These are phyloP conservation scores for Aix galericulata DNA, from an alignment of 2,113 vertebrate genomes.

Conservation along the genomic window DNA sequence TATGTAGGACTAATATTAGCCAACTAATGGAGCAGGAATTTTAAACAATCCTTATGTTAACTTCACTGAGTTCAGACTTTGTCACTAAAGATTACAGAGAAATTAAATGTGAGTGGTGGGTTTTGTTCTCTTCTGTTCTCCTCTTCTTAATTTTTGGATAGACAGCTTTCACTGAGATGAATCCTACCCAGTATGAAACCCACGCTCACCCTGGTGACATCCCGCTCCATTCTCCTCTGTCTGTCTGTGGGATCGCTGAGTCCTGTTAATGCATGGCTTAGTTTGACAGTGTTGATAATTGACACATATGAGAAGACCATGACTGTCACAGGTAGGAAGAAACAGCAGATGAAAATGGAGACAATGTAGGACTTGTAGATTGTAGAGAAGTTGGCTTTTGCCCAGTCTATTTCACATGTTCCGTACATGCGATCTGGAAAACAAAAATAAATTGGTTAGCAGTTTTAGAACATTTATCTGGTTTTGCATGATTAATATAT, in stretches of 20 bases:
- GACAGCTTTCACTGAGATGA: neutral
- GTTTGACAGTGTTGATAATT: slow-evolving; percentile 87
- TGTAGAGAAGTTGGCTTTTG: slow-evolving; percentile 88
- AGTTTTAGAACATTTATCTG: neutral
- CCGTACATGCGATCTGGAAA: slow-evolving; percentile 83
- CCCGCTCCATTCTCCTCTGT: slow-evolving; percentile 82
- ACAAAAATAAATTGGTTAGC: neutral
- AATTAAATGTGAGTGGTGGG: neutral
- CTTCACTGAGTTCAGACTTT: neutral
- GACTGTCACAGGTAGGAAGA: slow-evolving; percentile 82
- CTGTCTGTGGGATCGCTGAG: slow-evolving; percentile 76
- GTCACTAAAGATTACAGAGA: neutral
- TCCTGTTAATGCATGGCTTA: slow-evolving; percentile 80
- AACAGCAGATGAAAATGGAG: slow-evolving; percentile 86
- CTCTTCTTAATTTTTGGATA: neutral
- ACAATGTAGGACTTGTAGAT: slow-evolving; percentile 87
- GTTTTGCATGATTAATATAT: neutral
- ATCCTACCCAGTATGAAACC: neutral
- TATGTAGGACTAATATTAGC: neutral
- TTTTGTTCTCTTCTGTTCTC: neutral
- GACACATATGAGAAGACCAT: slow-evolving; percentile 84
- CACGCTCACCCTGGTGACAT: slow-evolving; percentile 79
- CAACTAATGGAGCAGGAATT: neutral
- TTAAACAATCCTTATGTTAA: neutral
- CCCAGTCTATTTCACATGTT: slow-evolving; percentile 89